Conservation (phyloP, 2,888 invertebrate species). For the Cheilosia urbana region DNA sequence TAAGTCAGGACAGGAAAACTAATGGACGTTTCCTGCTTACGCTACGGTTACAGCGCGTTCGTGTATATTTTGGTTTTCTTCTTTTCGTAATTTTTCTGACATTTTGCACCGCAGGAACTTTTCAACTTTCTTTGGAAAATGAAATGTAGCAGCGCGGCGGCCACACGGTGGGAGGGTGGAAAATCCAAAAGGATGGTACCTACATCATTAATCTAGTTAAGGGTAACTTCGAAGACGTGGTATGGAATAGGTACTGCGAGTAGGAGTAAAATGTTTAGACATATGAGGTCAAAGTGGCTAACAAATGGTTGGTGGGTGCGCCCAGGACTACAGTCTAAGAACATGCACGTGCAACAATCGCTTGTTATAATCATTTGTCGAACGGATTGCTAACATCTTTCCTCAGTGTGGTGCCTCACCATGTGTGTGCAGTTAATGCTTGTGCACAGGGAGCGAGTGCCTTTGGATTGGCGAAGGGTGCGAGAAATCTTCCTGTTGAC, state of each 20-base stretch:
- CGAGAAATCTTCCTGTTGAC: slow-evolving; percentile 30
- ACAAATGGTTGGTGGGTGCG: slow-evolving; percentile 66
- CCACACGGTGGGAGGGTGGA: neutral
- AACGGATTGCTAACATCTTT: slow-evolving; percentile 62
- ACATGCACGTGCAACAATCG: slow-evolving; percentile 71
- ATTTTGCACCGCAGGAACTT: slow-evolving; percentile 65
- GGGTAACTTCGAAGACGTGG: slow-evolving; percentile 14
- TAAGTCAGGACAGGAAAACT: slow-evolving; percentile 68
- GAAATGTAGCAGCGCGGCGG: neutral
- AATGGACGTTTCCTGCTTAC: slow-evolving; percentile 47
- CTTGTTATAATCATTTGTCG: slow-evolving; percentile 69
- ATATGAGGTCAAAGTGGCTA: slow-evolving; percentile 70
- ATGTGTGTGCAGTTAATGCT: slow-evolving; percentile 42
- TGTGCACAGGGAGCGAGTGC: neutral
- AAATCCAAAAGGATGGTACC: slow-evolving; percentile 18
- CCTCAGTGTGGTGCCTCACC: slow-evolving; percentile 25
- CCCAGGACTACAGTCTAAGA: slow-evolving; percentile 50
- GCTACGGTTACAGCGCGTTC: neutral
- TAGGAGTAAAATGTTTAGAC: slow-evolving; percentile 50
- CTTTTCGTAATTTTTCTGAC: slow-evolving; percentile 62
- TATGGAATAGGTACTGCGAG: neutral
- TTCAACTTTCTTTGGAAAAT: slow-evolving; percentile 66
- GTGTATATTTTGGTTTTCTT: slow-evolving; percentile 35
- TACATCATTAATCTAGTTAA: slow-evolving; percentile 67
- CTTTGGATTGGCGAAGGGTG: neutral